Evolutionary conservation across 2,797 vertebrate genomes (phyloP).

Genomic region (Oceanodroma leucorhoa): DNA sequence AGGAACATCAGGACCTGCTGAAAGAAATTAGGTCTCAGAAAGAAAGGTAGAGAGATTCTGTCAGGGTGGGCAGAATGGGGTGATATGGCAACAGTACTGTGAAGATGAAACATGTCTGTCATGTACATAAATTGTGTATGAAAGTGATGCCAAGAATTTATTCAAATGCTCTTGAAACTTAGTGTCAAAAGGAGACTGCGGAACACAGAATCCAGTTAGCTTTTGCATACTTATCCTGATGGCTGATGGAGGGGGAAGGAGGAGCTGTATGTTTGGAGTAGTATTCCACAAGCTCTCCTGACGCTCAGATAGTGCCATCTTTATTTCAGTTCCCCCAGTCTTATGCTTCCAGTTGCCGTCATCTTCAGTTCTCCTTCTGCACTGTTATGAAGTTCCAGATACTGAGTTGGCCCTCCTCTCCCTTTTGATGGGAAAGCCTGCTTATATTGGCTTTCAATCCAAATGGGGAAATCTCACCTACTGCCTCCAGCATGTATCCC

Average conservation of each 20-base stretch:
- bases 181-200: not conserved
- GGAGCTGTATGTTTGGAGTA: not conserved
- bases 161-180: not conserved
- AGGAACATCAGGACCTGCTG: slow-evolving; percentile 78
- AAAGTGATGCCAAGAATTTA: not conserved
- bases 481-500: not conserved
- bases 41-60: slow-evolving; percentile 75
- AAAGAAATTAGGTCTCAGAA: slow-evolving; percentile 80
- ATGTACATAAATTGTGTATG: not conserved
- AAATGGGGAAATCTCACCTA: not conserved
- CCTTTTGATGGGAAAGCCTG: not conserved
- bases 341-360: not conserved
- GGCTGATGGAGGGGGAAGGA: not conserved
- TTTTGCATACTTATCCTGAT: not conserved
- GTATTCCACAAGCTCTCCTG: not conserved
- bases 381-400: not conserved
- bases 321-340: not conserved
- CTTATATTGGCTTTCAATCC: not conserved
- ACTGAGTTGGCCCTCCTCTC: not conserved
- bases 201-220: not conserved
- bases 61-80: not conserved
- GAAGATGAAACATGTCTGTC: not conserved
- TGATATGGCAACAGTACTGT: not conserved
- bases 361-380: not conserved
- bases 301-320: not conserved